Base-by-base conservation (phyloP, 2,888 invertebrate genomes). In the Lasioglossum oenotherae region DNA sequence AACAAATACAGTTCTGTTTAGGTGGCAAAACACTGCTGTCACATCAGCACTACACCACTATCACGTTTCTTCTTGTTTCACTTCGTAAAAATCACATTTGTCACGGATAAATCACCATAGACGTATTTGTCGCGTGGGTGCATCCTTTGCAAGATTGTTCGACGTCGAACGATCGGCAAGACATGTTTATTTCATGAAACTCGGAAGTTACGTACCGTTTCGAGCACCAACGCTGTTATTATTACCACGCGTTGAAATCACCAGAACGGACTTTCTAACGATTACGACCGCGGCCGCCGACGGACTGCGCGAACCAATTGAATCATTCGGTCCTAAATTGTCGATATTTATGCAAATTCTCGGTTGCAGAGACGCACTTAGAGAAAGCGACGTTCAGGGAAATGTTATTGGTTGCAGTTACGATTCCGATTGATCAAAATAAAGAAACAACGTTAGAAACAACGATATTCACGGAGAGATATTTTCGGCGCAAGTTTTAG, bases 51-150 rank as follows among this genome's bases (percentile, higher is more conserved):
- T 12, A 41, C 41, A 12, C 12, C 5, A 5, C 8, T 19, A 53
- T 6, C 23, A 10, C 23, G 3, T 23, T 53, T 53, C n/a, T 57
- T 12, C 57, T 10, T 12, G n/a, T 10, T 57, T n/a, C n/a, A 12
- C n/a, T n/a, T 53, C 10, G 53, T n/a, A n/a, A 53, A 53, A 53
- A 23, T n/a, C 23, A 23, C 35, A 80, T 80, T 12, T 53, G 35
- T 27, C 23, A 31, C 71, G 35, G 35, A 72, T 82, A 60, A 69
- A 77, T 81, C 41, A 44, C 57, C 35, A 38, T 74, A 12, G 80
- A 84, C 57, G 78, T 80, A 72, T 64, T 67, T 6, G 23, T 1
- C 31, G 74, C 78, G 86, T 86, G 79, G 85, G 85, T 53, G 72
- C 46, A 14, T 10, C 38, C 27, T 71, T 82, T 49, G 72, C 67